Base-by-base conservation (phyloP, 2,888 invertebrate genomes). In the Margaritifera margaritifera region DNA sequence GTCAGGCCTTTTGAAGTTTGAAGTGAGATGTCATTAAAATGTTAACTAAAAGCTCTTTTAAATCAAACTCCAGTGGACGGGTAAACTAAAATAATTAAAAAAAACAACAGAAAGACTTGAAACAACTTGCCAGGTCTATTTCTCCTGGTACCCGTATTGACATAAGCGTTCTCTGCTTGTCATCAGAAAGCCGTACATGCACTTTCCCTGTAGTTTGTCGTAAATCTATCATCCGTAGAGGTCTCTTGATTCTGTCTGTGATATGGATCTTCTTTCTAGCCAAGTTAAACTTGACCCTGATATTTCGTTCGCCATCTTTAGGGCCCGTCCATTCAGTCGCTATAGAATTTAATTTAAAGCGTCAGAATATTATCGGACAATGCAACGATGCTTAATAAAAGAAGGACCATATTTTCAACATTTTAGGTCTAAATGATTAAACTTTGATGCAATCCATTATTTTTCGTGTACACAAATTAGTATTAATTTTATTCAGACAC, bases 281-380 rank as follows among this genome's bases (percentile, higher is more conserved):
- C n/a, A 66, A 65, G 56, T 84, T 80, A 62, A 86, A 80, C 62
- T 82, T 77, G 1, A 86, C 64, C 52, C 79, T 77, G 4, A 86
- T 80, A 55, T 80, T 78, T 31, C 84, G 64, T 25, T 81, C 81
- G 2, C 81, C 83, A n/a, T 82, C 80, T 31, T 78, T 81, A 6
- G 77, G 74, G 1, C 86, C 86, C 18, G 85, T 74, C 85, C 86
- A 87, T 69, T 88, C 88, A n/a, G 75, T 61, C 18, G 84, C 88
- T 88, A 64, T 2, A 42, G 42, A 27, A 74, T 66, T 22, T 18
- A 57, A 60, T 61, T 24, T 22, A 52, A 18, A 57, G n/a, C 20
- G 8, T 59, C 8, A 42, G 11, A 15, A 11, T 42, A 11, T 42
- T 15, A 42, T 31, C 8, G n/a, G 1, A 42, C 42, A 42, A 15